These are phyloP conservation scores for Eurystomus glaucurus DNA, from an alignment of 2,797 vertebrate genomes.

Conservation along the genomic window DNA sequence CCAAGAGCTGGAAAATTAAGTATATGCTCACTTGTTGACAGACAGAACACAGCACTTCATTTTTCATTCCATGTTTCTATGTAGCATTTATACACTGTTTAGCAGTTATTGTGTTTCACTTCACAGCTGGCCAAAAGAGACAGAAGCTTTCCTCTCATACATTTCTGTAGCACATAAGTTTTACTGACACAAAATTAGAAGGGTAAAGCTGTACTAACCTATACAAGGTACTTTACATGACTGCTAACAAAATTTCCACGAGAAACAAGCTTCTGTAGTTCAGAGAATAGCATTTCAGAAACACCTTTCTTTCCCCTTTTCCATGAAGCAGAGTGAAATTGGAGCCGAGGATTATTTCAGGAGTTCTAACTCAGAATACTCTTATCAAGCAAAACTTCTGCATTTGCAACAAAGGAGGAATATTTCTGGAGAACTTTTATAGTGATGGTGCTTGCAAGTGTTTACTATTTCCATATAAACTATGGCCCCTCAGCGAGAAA, in stretches of 20 bases:
- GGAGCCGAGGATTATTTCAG: background rate
- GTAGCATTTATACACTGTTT: background rate
- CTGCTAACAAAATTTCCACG: background rate
- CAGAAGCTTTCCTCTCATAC: background rate
- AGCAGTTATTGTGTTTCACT: slow-evolving; percentile 7
- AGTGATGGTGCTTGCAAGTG: background rate
- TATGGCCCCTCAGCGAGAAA: background rate
- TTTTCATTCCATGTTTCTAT: background rate
- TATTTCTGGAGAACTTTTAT: background rate
- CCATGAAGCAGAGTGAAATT: background rate
- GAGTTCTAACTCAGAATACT: background rate
- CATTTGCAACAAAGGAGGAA: background rate
- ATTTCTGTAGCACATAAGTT: background rate
- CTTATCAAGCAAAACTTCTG: background rate
- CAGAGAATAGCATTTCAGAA: background rate
- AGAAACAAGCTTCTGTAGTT: background rate
- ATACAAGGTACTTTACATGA: background rate
- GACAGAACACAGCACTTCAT: background rate
- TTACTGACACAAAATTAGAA: background rate
- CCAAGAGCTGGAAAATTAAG: background rate
- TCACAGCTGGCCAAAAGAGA: background rate
- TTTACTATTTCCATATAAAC: background rate
- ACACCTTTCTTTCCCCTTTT: background rate
- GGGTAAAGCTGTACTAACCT: background rate
- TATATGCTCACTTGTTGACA: background rate